Evolutionary conservation across 2,113 vertebrate genomes (phyloP), one percentile per base, ranked within the genome.

Genomic region (Cavia porcellus): DNA sequence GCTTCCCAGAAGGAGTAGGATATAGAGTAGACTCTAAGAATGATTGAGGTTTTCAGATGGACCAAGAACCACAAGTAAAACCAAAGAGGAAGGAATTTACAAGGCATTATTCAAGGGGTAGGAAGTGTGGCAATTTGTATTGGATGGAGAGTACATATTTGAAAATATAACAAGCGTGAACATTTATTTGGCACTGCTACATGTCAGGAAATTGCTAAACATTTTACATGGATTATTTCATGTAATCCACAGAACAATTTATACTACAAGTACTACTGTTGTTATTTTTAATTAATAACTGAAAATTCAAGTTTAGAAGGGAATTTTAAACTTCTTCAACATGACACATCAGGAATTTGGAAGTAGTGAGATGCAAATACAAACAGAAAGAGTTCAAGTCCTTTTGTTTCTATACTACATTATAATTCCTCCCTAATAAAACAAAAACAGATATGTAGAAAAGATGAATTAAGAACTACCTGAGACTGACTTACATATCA

Each of bases 161-260:
- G n/a, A 57, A 72, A 50, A 94, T 85, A 66, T 32, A 68, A 38
- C 32, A 28, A 19, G 25, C 7, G 4, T 35, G 12, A 90, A 85
- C n/a, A 38, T 35, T 84, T 81, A 52, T 66, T 72, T 89, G 92
- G 30, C 59, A 52, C 28, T 45, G 0, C 38, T 52, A 66, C 8
- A 11, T 15, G 8, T 72, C 72, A 93, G 59, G 83, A 52, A 93
- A 35, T 64, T 59, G 57, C 80, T 79, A 92, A 79, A n/a, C 11
- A 20, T 79, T 96, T 86, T 45, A 85, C 52, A 82, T 30, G 38
- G 55, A 81, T 77, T 66, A 88, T n/a, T 84, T 91, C 28, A 70
- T 59, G 77, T 57, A 86, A 84, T 20, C 45, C 80, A 83, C 52
- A 64, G 47, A 88, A 64, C 9, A n/a, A 64, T 64, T 83, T 90